Evolutionary conservation across 2,113 vertebrate species (phyloP).

Genomic region (Axis porcinus): DNA sequence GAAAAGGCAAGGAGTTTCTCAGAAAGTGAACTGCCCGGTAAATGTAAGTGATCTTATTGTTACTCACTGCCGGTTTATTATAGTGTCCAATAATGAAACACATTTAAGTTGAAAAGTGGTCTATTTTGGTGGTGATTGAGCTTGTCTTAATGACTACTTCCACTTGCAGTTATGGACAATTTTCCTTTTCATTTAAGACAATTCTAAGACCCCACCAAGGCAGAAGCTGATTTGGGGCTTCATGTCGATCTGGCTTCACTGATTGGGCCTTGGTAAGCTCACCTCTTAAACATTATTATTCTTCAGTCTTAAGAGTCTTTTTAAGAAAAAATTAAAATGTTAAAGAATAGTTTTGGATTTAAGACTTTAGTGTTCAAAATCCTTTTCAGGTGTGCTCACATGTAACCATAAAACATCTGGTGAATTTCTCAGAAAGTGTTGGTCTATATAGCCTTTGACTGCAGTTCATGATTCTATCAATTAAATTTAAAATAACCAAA

Average conservation of each 20-base stretch:
- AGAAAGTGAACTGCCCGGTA: background rate
- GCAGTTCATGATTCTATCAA: conserved; percentile 24
- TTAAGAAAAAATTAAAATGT: conserved; percentile 25
- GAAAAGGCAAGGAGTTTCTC: background rate
- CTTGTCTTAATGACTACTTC: background rate
- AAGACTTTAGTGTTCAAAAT: conserved; percentile 22
- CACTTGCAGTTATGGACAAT: background rate
- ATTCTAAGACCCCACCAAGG: background rate
- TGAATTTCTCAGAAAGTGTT: conserved; percentile 45
- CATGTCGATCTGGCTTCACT: background rate
- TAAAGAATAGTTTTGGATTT: conserved; percentile 12
- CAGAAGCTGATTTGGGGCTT: background rate
- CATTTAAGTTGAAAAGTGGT: background rate
- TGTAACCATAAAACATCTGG: conserved; percentile 11
- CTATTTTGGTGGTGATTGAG: background rate
- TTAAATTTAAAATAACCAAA: conserved; percentile 47
- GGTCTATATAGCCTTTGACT: background rate
- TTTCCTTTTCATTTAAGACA: conserved; percentile 4
- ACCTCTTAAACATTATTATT: background rate
- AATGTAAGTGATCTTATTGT: background rate
- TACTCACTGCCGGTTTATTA: background rate
- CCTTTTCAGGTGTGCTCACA: conserved; percentile 14
- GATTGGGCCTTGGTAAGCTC: background rate
- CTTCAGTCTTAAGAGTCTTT: conserved; percentile 17
- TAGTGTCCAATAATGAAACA: background rate